Evolutionary conservation across 2,888 invertebrate genomes (phyloP).

Genomic region (Drosophila formosana): DNA sequence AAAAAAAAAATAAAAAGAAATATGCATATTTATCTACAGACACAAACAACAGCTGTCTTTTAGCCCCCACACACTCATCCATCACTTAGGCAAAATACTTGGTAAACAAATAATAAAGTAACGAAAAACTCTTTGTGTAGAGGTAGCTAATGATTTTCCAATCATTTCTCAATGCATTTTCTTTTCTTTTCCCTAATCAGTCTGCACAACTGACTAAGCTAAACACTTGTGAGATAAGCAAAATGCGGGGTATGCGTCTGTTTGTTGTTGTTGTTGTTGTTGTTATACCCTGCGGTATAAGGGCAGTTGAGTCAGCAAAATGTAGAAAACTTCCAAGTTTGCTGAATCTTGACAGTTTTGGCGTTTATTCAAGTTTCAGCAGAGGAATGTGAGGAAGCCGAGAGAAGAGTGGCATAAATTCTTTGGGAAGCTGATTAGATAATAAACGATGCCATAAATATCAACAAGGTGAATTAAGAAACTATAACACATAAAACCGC

Average conservation of each 20-base stretch:
- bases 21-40: neutral
- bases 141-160: constrained; percentile 34
- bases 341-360: neutral
- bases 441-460: neutral
- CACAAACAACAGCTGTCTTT: constrained; percentile 15
- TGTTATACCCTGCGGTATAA: constrained; percentile 3
- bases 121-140: neutral
- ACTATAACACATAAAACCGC: neutral
- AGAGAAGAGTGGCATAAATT: neutral
- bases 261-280: neutral
- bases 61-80: constrained; percentile 32
- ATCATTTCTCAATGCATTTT: constrained; percentile 20
- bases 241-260: neutral
- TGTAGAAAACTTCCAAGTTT: neutral
- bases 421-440: neutral
- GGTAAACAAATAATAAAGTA: constrained; percentile 30
- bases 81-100: constrained; percentile 36
- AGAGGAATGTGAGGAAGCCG: neutral
- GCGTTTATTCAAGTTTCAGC: neutral
- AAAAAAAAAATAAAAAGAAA: neutral
- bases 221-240: constrained; percentile 16
- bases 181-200: constrained; percentile 18
- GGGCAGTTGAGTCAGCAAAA: neutral
- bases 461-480: neutral
- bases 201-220: constrained; percentile 11